These are phyloP conservation scores for Sturnus vulgaris DNA, from an alignment of 2,113 vertebrate genomes.

Conservation along the genomic window DNA sequence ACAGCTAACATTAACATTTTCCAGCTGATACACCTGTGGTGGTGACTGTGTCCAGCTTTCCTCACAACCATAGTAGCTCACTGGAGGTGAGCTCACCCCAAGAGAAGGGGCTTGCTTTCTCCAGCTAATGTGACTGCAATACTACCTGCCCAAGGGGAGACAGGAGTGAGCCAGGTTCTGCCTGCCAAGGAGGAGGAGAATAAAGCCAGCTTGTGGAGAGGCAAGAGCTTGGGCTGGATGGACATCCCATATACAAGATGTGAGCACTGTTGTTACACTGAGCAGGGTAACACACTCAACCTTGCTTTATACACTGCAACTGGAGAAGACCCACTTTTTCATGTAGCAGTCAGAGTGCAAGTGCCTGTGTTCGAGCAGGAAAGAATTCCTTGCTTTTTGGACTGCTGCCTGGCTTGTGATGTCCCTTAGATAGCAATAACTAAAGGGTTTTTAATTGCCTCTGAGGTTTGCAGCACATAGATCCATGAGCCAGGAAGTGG, in stretches of 20 bases:
- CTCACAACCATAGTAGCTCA: neutral
- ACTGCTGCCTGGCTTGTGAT: neutral
- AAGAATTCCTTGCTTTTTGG: neutral
- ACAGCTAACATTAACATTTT: neutral
- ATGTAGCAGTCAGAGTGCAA: neutral
- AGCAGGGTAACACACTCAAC: neutral
- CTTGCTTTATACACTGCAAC: neutral
- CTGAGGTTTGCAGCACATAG: neutral
- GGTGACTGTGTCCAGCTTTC: neutral
- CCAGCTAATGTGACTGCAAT: neutral
- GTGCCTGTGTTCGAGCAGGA: neutral
- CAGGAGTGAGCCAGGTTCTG: neutral
- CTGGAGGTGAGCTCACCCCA: neutral
- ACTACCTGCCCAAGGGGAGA: neutral
- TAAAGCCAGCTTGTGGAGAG: neutral
- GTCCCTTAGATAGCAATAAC: neutral
- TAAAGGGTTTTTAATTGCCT: neutral
- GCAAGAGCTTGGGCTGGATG: neutral
- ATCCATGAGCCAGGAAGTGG: neutral
- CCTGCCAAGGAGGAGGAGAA: neutral
- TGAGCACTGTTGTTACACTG: neutral
- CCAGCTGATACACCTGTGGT: neutral
- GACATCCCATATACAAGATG: rapidly evolving
- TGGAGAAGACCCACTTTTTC: neutral
- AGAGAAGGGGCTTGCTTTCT: neutral